These are phyloP conservation scores for Mormyrops attenuatus DNA, from an alignment of 2,797 vertebrate species.

Conservation along the genomic window DNA sequence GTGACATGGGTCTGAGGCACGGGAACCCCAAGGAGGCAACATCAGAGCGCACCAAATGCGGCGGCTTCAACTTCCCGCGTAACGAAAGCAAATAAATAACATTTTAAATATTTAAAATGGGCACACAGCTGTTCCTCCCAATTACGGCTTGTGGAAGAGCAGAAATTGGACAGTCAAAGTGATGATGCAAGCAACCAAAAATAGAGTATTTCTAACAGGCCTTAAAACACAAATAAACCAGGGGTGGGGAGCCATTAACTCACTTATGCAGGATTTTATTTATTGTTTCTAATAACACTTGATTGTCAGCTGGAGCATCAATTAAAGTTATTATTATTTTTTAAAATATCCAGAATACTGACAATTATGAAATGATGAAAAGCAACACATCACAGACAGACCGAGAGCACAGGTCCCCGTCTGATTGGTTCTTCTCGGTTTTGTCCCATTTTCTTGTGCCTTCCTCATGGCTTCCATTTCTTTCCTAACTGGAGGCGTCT, in stretches of 20 bases:
- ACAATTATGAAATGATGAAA: background rate
- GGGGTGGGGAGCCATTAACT: background rate
- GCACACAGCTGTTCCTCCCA: background rate
- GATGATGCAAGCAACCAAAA: constrained; percentile 7
- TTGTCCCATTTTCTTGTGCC: background rate
- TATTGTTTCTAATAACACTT: background rate
- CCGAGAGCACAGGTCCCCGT: background rate
- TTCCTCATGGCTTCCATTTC: background rate
- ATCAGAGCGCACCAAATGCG: constrained; percentile 36
- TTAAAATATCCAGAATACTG: background rate
- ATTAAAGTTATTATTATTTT: background rate
- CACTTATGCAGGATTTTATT: background rate
- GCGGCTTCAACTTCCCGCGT: constrained; percentile 22
- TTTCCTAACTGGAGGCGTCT: background rate
- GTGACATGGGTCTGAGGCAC: constrained; percentile 25
- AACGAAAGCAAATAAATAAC: constrained; percentile 29
- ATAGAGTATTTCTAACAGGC: background rate
- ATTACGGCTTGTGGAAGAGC: constrained; percentile 32
- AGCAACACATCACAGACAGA: background rate
- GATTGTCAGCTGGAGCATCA: background rate
- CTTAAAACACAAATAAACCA: background rate
- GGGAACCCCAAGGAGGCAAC: constrained; percentile 34
- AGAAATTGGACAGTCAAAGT: constrained; percentile 29
- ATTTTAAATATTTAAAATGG: constrained; percentile 13
- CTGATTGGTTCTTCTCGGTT: background rate